Percentiles rank a stretch among this genome's conserved stretches.
These are phyloP conservation scores for Pangasianodon gigas DNA, from an alignment of 2,113 vertebrate species.

Conservation along the genomic window DNA sequence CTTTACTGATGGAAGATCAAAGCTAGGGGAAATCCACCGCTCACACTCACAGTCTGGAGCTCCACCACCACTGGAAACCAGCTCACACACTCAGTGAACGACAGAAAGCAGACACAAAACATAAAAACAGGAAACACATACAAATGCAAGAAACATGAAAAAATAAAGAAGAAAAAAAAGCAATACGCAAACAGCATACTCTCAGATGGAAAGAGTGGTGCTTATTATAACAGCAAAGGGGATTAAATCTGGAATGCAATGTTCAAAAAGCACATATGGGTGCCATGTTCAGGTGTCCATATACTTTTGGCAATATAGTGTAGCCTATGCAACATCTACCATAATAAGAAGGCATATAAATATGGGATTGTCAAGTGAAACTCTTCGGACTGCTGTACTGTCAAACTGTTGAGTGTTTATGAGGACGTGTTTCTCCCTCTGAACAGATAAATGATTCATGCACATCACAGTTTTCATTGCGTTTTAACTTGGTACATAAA, in stretches of 20 bases:
- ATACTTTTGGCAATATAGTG: not conserved
- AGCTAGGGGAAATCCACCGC: not conserved
- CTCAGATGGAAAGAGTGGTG: not conserved
- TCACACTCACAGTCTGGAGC: not conserved
- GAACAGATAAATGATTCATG: constrained; percentile 43
- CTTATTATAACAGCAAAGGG: not conserved
- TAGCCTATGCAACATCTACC: not conserved
- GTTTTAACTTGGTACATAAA: constrained; percentile 45
- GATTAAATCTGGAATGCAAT: not conserved
- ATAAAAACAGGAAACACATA: too few relatives aligned
- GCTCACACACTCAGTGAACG: not conserved
- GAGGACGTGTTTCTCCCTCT: not conserved
- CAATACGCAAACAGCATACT: not conserved
- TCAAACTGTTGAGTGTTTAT: not conserved
- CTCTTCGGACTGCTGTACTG: not conserved
- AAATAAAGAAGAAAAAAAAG: not conserved
- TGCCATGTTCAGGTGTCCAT: not conserved
- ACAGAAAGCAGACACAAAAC: not conserved
- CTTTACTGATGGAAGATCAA: not conserved
- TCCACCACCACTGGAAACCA: not conserved
- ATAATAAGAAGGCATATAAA: not conserved
- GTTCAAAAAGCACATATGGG: not conserved
- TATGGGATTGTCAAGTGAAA: not conserved
- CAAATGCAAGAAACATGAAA: not conserved
- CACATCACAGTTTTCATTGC: constrained; percentile 31